A percentile compares a stretch with the other conserved stretches of the same genome.
phyloP scores from a whole-genome alignment of 2,888 invertebrate genomes.

The Malthinus flaveolus region DNA sequence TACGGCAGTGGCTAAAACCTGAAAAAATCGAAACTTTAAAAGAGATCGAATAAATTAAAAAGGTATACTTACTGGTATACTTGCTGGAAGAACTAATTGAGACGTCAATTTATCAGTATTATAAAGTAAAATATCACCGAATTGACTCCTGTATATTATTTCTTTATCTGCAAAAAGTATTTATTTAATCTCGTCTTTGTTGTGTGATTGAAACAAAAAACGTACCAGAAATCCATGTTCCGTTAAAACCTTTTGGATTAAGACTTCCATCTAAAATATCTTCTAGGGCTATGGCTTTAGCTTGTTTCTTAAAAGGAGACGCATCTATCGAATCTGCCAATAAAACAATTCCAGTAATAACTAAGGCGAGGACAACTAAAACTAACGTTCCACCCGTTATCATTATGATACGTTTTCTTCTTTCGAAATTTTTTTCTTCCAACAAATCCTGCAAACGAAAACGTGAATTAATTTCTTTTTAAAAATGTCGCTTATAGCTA shows the following conservation, averaged over 20 bases:
- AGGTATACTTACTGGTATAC: constrained; percentile 56
- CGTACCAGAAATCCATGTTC: constrained; percentile 79
- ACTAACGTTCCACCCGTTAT: constrained; percentile 59
- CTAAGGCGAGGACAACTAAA: constrained; percentile 61
- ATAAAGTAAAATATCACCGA: constrained; percentile 61
- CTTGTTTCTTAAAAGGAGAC: constrained; percentile 36
- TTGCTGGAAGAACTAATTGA: constrained; percentile 55
- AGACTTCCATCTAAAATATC: constrained; percentile 73
- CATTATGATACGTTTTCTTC: constrained; percentile 58
- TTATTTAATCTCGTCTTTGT: background rate
- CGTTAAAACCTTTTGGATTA: constrained; percentile 72
- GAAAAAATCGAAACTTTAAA: constrained; percentile 30
- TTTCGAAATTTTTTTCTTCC: constrained; percentile 57
- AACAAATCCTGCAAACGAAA: constrained; percentile 61
- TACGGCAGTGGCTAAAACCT: constrained; percentile 53
- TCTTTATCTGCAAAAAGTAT: constrained; percentile 60
- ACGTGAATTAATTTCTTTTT: too few species aligned
- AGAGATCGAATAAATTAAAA: background rate
- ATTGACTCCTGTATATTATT: constrained; percentile 63
- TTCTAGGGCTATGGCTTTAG: constrained; percentile 62
- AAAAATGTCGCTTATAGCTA: too few species aligned
- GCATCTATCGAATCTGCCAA: constrained; percentile 31
- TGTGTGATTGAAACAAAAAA: constrained; percentile 7
- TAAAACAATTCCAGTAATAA: constrained; percentile 59
- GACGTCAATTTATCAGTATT: constrained; percentile 56